Conservation (phyloP, 2,797 vertebrate species). For the Rhinophrynus dorsalis region DNA sequence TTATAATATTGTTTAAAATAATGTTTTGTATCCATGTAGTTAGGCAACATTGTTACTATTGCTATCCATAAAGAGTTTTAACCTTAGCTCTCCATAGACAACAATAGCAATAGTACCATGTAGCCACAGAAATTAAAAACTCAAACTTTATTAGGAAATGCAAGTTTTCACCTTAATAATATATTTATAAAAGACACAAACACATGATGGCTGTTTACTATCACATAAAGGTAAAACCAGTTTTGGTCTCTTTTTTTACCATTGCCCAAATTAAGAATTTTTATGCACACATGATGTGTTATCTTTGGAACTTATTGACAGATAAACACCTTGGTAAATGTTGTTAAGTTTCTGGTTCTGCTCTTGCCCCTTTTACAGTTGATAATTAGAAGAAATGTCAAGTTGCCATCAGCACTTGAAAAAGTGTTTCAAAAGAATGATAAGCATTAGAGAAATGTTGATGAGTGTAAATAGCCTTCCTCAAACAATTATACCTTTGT, state of each 20-base stretch:
- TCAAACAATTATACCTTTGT: slow-evolving; percentile 60
- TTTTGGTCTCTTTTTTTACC: slow-evolving; percentile 14
- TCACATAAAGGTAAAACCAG: no score
- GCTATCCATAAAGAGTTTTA: no score
- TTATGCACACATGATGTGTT: slow-evolving; percentile 48
- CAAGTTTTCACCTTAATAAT: no score
- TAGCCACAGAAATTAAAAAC: no score
- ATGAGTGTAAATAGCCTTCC: slow-evolving; percentile 61
- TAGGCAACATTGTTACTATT: no score
- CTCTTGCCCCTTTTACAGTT: slow-evolving; percentile 51
- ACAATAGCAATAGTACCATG: no score
- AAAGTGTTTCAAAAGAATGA: slow-evolving; percentile 60
- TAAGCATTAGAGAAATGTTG: slow-evolving; percentile 60
- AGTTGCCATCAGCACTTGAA: slow-evolving; percentile 59
- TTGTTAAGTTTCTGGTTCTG: slow-evolving; percentile 53
- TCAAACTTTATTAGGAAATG: no score
- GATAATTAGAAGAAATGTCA: slow-evolving; percentile 59
- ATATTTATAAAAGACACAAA: no score
- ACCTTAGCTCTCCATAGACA: no score
- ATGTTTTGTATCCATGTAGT: no score
- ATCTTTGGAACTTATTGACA: slow-evolving; percentile 37
- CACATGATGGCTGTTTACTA: no score
- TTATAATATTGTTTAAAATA: no score
- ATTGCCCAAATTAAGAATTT: slow-evolving; percentile 46
- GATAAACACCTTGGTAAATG: slow-evolving; percentile 47